These are phyloP conservation scores for Dermatemys mawii DNA, from an alignment of 2,113 vertebrate species.

Conservation along the genomic window DNA sequence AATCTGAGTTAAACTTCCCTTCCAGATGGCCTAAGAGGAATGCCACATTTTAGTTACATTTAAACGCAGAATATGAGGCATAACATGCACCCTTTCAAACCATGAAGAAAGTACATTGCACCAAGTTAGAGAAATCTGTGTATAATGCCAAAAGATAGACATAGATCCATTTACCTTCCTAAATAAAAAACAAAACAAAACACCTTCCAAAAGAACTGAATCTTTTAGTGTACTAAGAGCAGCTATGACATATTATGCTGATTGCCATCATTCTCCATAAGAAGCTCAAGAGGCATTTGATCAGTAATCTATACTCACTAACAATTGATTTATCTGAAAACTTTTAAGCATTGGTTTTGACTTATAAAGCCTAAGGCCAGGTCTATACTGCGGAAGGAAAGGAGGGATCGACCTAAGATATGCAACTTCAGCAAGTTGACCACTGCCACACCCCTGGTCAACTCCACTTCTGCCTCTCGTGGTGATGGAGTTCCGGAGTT, in stretches of 20 bases:
- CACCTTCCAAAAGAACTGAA: neutral
- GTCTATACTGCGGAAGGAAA: too few relatives aligned
- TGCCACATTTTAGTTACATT: neutral
- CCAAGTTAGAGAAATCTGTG: neutral
- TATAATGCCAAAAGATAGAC: neutral
- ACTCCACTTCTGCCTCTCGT: too few relatives aligned
- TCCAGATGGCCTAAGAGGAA: neutral
- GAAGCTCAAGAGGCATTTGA: neutral
- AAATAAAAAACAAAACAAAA: too few relatives aligned
- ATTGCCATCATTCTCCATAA: neutral
- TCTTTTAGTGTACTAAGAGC: neutral
- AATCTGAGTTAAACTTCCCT: neutral
- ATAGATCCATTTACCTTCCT: neutral
- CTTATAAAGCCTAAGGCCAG: neutral
- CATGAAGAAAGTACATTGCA: neutral
- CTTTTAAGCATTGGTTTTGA: neutral
- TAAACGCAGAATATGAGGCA: neutral
- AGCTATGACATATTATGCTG: neutral
- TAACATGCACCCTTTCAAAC: rapidly evolving
- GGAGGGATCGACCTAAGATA: too few relatives aligned
- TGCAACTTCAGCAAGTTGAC: too few relatives aligned
- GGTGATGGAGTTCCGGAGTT: too few relatives aligned
- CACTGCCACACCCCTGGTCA: too few relatives aligned
- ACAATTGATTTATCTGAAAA: neutral
- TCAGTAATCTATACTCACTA: neutral